These are phyloP conservation scores for Seriola aureovittata DNA, from an alignment of 2,113 vertebrate species.

Conservation along the genomic window DNA sequence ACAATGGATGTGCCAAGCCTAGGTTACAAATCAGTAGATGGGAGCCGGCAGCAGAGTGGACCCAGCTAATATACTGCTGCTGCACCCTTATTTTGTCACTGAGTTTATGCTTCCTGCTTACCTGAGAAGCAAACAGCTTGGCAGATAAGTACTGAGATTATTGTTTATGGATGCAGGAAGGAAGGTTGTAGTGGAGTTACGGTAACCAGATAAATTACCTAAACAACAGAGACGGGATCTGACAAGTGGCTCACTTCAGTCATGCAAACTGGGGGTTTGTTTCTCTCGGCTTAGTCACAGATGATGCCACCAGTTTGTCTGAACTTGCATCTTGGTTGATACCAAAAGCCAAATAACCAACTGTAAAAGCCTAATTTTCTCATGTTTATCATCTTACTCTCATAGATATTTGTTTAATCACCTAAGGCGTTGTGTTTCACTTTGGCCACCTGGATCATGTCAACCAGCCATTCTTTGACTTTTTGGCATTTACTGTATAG, in stretches of 20 bases:
- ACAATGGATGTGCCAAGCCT: slow-evolving; percentile 70
- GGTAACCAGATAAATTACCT: slow-evolving; percentile 4
- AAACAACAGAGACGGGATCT: slow-evolving; percentile 2
- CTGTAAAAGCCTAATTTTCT: background rate
- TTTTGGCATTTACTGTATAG: too few species aligned
- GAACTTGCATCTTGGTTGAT: background rate
- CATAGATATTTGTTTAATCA: too few species aligned
- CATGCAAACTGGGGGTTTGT: slow-evolving; percentile 2
- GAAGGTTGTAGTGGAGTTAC: background rate
- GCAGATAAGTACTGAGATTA: slow-evolving; percentile 46
- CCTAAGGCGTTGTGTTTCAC: background rate
- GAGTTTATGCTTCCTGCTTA: slow-evolving; percentile 56
- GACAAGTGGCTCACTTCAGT: slow-evolving; percentile 22
- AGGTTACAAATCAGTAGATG: slow-evolving; percentile 79
- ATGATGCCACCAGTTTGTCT: slow-evolving; percentile 8
- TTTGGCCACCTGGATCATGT: background rate
- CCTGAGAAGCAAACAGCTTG: slow-evolving; percentile 43
- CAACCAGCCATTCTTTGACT: too few species aligned
- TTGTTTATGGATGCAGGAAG: slow-evolving; percentile 45
- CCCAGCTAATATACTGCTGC: slow-evolving; percentile 72
- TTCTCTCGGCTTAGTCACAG: slow-evolving; percentile 25
- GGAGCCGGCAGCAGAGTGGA: slow-evolving; percentile 65
- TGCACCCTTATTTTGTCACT: slow-evolving; percentile 59
- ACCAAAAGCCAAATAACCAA: slow-evolving; percentile 4
- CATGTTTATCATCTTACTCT: too few species aligned